A percentile compares a stretch with the other conserved stretches of the same genome.
Evolutionary conservation across 2,797 vertebrate species (phyloP).

Genomic region (Poliocrania exsul): DNA sequence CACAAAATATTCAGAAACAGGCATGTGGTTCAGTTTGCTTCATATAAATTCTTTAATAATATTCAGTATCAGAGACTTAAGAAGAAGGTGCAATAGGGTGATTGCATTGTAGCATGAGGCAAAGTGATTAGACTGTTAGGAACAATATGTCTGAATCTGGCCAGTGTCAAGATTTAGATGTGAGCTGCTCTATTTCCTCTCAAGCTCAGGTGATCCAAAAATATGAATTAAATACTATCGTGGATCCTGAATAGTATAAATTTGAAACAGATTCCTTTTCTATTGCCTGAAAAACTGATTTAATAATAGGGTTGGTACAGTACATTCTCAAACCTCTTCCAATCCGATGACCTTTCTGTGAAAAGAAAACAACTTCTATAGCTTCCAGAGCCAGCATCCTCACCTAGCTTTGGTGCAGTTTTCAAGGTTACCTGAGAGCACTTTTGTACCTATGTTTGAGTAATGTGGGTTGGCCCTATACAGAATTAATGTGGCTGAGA

Average conservation of each 20-base stretch:
- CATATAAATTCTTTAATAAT: not conserved
- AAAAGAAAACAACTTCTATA: not conserved
- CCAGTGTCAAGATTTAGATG: not conserved
- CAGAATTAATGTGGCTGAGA: not conserved
- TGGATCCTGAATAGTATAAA: not conserved
- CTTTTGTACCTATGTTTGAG: not conserved
- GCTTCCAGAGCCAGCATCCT: not conserved
- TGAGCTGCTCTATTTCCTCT: not conserved
- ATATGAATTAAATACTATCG: not conserved
- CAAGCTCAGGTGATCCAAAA: not conserved
- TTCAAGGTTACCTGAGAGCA: not conserved
- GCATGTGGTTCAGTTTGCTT: not conserved
- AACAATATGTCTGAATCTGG: not conserved
- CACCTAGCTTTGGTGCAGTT: not conserved
- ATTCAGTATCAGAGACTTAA: not conserved
- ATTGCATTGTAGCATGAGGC: not conserved
- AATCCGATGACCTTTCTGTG: not conserved
- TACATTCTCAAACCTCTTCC: not conserved
- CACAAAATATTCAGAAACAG: not conserved
- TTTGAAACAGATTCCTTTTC: not conserved
- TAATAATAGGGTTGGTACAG: not conserved
- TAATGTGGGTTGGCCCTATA: not conserved
- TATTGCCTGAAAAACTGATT: not conserved
- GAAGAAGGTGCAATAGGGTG: not conserved
- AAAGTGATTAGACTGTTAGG: not conserved